These are phyloP conservation scores for Agrilus mali DNA, from an alignment of 2,888 invertebrate genomes.

Conservation along the genomic window DNA sequence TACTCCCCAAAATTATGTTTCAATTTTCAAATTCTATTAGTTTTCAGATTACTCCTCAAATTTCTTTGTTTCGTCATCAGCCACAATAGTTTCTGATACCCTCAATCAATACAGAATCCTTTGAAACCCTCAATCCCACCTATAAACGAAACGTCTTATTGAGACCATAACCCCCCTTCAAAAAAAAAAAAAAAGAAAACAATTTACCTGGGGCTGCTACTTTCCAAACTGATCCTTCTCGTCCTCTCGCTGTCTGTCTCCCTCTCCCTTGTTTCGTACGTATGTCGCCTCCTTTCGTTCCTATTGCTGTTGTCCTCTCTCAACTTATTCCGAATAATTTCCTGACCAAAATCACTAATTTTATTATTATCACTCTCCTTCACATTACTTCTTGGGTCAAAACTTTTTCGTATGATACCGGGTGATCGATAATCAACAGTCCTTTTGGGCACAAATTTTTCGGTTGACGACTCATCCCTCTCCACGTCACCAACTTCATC, in stretches of 20 bases:
- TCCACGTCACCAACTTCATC: conserved; percentile 11
- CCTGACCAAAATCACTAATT: conserved; percentile 6
- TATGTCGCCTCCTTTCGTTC: conserved; percentile 25
- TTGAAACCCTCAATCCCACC: too few species aligned
- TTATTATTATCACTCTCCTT: conserved; percentile 7
- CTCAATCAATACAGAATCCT: too few species aligned
- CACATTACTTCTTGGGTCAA: conserved; percentile 3
- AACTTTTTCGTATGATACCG: conserved; percentile 5
- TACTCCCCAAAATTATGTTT: too few species aligned
- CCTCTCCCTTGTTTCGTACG: conserved; percentile 24
- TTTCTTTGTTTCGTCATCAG: too few species aligned
- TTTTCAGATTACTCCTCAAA: too few species aligned
- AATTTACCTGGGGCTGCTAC: conserved; percentile 28
- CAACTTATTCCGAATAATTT: conserved; percentile 9
- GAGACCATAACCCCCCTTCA: background rate
- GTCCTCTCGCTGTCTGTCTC: conserved; percentile 22
- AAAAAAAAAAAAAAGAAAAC: conserved; percentile 2
- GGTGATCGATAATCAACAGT: conserved; percentile 7
- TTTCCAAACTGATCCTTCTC: conserved; percentile 29
- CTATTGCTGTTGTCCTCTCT: conserved; percentile 14
- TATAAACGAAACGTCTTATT: too few species aligned
- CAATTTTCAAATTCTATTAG: too few species aligned
- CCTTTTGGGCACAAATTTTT: conserved; percentile 11
- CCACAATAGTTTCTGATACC: too few species aligned
- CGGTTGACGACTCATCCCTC: background rate